phyloP scores from a whole-genome alignment of 2,113 vertebrate genomes.

The Epinephelus moara region DNA sequence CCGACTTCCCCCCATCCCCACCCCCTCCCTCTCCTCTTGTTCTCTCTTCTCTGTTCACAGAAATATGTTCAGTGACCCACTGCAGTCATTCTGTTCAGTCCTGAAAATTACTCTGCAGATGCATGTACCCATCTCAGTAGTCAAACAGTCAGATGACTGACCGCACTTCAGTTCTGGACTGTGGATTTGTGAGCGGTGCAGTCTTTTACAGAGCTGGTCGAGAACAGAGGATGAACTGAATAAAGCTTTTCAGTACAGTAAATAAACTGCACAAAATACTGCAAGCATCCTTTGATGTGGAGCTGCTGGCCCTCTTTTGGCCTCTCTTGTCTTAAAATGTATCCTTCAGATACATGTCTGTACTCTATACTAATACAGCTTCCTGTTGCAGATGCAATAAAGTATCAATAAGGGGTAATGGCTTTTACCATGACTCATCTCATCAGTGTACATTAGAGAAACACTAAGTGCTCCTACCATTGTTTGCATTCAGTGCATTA shows the following conservation, averaged over 20 bases:
- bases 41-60: constrained; percentile 48
- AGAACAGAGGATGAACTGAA: constrained; percentile 10
- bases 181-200: constrained; percentile 32
- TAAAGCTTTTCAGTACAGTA: constrained; percentile 4
- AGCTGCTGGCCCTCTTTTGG: neutral
- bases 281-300: constrained; percentile 1
- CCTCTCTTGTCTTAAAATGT: constrained; percentile 1
- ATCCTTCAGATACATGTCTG: neutral
- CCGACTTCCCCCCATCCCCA: neutral
- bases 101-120: constrained; percentile 52
- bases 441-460: constrained; percentile 31
- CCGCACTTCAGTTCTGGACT: constrained; percentile 18
- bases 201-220: constrained; percentile 1
- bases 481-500: constrained; percentile 14
- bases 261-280: neutral
- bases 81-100: constrained; percentile 40
- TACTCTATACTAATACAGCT: neutral
- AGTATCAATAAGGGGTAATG: constrained; percentile 43
- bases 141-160: constrained; percentile 39
- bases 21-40: neutral
- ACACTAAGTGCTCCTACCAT: constrained; percentile 15
- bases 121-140: constrained; percentile 41
- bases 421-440: constrained; percentile 56
- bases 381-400: constrained; percentile 6
- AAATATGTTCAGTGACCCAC: constrained; percentile 56